Evolutionary conservation across 2,888 invertebrate genomes (phyloP).

Genomic region (Xestia c-nigrum): DNA sequence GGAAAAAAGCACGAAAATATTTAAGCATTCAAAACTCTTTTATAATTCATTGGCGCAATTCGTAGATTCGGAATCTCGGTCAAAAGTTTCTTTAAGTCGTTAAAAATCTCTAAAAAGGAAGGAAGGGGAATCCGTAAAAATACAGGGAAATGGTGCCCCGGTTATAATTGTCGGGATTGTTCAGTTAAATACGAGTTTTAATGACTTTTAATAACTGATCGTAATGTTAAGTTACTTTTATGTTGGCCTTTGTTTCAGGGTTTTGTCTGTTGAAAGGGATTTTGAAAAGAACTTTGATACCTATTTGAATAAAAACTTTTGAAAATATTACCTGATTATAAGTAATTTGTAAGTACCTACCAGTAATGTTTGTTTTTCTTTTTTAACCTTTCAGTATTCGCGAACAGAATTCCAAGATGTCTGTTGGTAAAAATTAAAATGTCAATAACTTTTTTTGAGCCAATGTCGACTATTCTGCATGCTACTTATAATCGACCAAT

Average conservation of each 20-base stretch:
- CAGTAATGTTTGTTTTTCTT: slow-evolving; percentile 16
- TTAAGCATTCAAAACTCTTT: slow-evolving; percentile 48
- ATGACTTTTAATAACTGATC: slow-evolving; percentile 74
- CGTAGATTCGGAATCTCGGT: slow-evolving; percentile 53
- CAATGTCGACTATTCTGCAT: no score
- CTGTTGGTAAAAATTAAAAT: not conserved
- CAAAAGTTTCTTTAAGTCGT: slow-evolving; percentile 64
- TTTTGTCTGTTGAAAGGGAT: slow-evolving; percentile 2
- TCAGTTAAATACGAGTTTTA: slow-evolving; percentile 72
- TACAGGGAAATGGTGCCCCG: slow-evolving; percentile 19
- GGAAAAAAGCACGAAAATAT: slow-evolving; percentile 14
- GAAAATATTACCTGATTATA: slow-evolving; percentile 16
- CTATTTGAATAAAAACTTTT: slow-evolving; percentile 24
- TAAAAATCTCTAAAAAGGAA: slow-evolving; percentile 62
- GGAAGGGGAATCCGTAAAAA: slow-evolving; percentile 53
- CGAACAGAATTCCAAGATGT: not conserved
- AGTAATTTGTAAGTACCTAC: slow-evolving; percentile 3
- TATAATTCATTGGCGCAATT: slow-evolving; percentile 58
- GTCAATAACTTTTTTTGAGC: no score
- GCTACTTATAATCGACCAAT: no score
- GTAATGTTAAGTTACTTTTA: slow-evolving; percentile 66
- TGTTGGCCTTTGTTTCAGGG: slow-evolving; percentile 41
- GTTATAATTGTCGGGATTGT: slow-evolving; percentile 66
- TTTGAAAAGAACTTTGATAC: slow-evolving; percentile 20
- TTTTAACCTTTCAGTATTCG: not conserved